Evolutionary conservation across 2,797 vertebrate species (phyloP).

Genomic region (Chloroceryle amazona): DNA sequence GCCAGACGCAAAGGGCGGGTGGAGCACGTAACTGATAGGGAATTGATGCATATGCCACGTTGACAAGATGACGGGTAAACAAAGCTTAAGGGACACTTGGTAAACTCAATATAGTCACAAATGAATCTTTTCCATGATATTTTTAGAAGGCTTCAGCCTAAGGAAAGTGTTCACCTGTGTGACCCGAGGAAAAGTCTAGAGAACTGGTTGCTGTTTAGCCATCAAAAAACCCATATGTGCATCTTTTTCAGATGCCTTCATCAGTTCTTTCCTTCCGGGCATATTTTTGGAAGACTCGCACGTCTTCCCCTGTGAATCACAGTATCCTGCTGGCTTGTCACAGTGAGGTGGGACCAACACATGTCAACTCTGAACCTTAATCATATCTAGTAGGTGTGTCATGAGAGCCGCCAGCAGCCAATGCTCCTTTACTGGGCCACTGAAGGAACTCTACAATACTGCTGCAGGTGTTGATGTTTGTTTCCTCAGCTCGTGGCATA

Average conservation of each 20-base stretch:
- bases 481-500: not conserved
- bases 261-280: conserved; percentile 53
- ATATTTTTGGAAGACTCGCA: conserved; percentile 42
- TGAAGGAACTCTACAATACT: not conserved
- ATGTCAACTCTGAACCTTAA: not conserved
- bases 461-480: not conserved
- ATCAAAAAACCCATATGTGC: conserved; percentile 30
- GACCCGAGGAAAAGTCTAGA: conserved; percentile 41
- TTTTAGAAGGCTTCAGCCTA: conserved; percentile 56
- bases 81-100: conserved; percentile 29
- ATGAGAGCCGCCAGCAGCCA: not conserved
- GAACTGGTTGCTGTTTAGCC: conserved; percentile 60
- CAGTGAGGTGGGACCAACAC: conserved; percentile 30
- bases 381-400: not conserved
- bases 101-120: conserved; percentile 21
- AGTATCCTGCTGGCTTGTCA: conserved; percentile 54
- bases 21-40: conserved; percentile 24
- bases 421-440: not conserved
- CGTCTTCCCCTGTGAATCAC: conserved; percentile 35
- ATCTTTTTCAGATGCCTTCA: conserved; percentile 52
- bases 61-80: conserved; percentile 64
- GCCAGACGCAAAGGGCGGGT: conserved; percentile 34
- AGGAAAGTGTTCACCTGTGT: conserved; percentile 59
- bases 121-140: not conserved
- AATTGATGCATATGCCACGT: conserved; percentile 54